A percentile compares a stretch with the other conserved stretches of the same genome.
Evolutionary conservation across 1,140 invertebrate species (phyloP).

Genomic region (Macrocentrus cingulum): DNA sequence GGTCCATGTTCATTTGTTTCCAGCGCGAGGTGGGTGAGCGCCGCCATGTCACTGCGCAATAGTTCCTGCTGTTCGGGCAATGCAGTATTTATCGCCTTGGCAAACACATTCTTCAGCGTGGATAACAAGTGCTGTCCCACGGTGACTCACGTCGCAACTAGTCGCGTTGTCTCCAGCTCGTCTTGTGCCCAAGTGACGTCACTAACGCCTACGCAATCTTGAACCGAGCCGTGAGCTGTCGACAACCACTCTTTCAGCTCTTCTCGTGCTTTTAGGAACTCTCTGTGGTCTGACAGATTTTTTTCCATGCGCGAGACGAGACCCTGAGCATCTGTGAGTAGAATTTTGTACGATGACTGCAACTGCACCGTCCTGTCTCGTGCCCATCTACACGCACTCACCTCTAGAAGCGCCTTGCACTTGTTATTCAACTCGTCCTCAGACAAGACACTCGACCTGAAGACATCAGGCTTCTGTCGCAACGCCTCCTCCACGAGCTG

Average conservation of each 20-base stretch:
- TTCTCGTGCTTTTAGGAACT: constrained; percentile 82
- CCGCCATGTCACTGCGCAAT: constrained; percentile 72
- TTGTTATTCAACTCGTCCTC: constrained; percentile 85
- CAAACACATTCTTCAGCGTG: constrained; percentile 78
- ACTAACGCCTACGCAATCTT: constrained; percentile 80
- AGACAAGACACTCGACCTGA: no score
- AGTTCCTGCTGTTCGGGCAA: constrained; percentile 78
- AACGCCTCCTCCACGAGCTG: no score
- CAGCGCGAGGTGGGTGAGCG: constrained; percentile 76
- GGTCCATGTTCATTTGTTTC: constrained; percentile 80
- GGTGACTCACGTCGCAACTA: constrained; percentile 72
- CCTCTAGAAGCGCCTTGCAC: constrained; percentile 83
- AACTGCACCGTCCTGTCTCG: constrained; percentile 83
- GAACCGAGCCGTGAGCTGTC: constrained; percentile 74
- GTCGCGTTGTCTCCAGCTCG: constrained; percentile 76
- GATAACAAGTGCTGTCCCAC: constrained; percentile 85
- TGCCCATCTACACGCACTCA: constrained; percentile 78
- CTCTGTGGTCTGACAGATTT: constrained; percentile 84
- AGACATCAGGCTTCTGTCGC: no score
- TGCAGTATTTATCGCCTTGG: constrained; percentile 79
- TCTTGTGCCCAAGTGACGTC: constrained; percentile 77
- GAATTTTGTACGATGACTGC: constrained; percentile 76
- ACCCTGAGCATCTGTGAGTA: constrained; percentile 76
- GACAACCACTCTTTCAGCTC: constrained; percentile 81
- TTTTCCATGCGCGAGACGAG: constrained; percentile 83